Percentiles rank a stretch among this genome's conserved stretches.
phyloP scores from a whole-genome alignment of 2,797 vertebrate species.

The Alectoris magna region DNA sequence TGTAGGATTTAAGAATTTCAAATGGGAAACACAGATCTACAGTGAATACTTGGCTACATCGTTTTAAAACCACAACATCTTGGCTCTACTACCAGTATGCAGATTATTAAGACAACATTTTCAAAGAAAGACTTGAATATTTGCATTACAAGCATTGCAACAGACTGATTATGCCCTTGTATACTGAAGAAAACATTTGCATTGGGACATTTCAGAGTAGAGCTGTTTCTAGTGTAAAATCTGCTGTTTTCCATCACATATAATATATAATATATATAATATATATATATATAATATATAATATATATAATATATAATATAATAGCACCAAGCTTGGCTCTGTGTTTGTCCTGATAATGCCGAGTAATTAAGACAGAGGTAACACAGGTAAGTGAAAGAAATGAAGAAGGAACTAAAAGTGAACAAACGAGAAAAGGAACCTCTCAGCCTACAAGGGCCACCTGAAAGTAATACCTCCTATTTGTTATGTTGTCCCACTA shows the following conservation, averaged over 20 bases:
- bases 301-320: too few relatives aligned
- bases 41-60: accelerated
- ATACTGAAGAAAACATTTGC: neutral
- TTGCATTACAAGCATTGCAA: neutral
- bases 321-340: neutral
- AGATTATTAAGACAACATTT: neutral
- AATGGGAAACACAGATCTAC: neutral
- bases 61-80: neutral
- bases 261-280: too few relatives aligned
- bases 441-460: neutral
- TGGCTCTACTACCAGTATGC: neutral
- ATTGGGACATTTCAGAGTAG: neutral
- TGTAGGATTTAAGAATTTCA: neutral
- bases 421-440: neutral
- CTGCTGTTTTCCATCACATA: neutral
- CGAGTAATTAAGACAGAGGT: neutral
- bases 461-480: too few relatives aligned
- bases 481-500: too few relatives aligned
- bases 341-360: neutral
- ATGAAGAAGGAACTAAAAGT: neutral
- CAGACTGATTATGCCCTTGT: neutral
- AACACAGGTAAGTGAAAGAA: neutral
- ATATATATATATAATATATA: too few relatives aligned
- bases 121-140: neutral
- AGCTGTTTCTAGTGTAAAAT: neutral